Evolutionary conservation across 2,113 vertebrate genomes (phyloP).

Genomic region (Rhodinocichla rosea): DNA sequence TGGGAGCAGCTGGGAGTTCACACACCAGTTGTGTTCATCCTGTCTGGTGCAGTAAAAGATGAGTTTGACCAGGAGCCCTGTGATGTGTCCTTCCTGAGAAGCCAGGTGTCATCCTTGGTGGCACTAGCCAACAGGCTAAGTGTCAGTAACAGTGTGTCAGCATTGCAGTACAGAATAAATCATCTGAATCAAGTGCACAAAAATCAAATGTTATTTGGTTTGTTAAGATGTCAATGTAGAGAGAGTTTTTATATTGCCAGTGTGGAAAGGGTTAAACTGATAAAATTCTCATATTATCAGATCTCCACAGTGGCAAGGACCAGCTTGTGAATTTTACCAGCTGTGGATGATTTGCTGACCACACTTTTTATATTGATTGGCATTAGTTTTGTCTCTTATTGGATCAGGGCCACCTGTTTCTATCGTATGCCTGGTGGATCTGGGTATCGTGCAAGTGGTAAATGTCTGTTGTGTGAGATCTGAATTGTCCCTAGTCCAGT

Average conservation of each 20-base stretch:
- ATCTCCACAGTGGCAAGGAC: background rate
- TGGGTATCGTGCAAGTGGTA: background rate
- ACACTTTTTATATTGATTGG: accelerated
- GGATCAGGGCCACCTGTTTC: background rate
- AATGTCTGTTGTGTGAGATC: background rate
- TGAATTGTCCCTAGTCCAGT: background rate
- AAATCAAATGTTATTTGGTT: background rate
- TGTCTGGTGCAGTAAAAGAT: background rate
- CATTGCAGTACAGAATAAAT: background rate
- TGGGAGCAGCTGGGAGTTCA: background rate
- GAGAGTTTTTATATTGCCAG: background rate
- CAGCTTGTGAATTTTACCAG: background rate
- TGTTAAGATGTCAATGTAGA: background rate
- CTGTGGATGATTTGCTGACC: background rate
- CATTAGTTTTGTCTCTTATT: background rate
- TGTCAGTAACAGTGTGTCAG: background rate
- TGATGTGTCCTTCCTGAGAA: background rate
- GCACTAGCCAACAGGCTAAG: background rate
- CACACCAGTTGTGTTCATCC: background rate
- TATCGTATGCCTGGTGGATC: background rate
- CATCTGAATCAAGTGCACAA: background rate
- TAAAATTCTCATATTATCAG: background rate
- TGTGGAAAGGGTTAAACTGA: background rate
- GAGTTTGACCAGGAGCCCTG: background rate
- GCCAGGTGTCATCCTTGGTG: background rate